Percentiles rank a stretch among this genome's conserved stretches.
Conservation (phyloP, 2,888 invertebrate genomes). For the Aleiodes alternator region DNA sequence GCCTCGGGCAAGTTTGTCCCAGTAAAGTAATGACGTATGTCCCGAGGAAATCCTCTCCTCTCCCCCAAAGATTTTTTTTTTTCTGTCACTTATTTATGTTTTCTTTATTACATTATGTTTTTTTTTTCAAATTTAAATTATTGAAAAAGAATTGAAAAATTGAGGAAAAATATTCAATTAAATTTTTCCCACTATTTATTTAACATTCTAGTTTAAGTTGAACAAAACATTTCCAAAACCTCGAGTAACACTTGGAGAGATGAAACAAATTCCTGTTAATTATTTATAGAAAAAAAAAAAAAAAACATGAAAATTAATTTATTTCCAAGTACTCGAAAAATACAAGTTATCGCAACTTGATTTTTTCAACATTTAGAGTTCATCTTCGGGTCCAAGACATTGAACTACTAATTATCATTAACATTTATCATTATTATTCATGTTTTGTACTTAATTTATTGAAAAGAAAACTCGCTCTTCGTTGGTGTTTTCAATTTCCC, state of each 20-base stretch:
- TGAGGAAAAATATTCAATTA: conserved; percentile 25
- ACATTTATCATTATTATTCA: conserved; percentile 36
- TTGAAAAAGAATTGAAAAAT: conserved; percentile 37
- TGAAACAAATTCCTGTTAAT: conserved; percentile 53
- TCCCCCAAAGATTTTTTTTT: conserved; percentile 49
- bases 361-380: conserved; percentile 27
- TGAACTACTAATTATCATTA: conserved; percentile 47
- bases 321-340: conserved; percentile 43
- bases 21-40: conserved; percentile 29
- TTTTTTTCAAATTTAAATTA: conserved; percentile 26
- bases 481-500: conserved; percentile 3
- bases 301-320: conserved; percentile 54
- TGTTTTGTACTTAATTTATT: conserved; percentile 46
- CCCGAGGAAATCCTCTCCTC: conserved; percentile 46
- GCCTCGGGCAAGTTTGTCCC: conserved; percentile 30
- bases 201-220: conserved; percentile 54
- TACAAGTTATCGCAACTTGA: conserved; percentile 24
- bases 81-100: conserved; percentile 41
- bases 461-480: conserved; percentile 26
- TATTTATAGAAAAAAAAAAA: conserved; percentile 52
- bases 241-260: conserved; percentile 17
- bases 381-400: conserved; percentile 50
- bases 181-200: conserved; percentile 48
- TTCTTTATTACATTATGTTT: conserved; percentile 38
- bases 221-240: conserved; percentile 23